Conservation (phyloP, 2,797 vertebrate genomes). For the Chaenodraco wilsoni region DNA sequence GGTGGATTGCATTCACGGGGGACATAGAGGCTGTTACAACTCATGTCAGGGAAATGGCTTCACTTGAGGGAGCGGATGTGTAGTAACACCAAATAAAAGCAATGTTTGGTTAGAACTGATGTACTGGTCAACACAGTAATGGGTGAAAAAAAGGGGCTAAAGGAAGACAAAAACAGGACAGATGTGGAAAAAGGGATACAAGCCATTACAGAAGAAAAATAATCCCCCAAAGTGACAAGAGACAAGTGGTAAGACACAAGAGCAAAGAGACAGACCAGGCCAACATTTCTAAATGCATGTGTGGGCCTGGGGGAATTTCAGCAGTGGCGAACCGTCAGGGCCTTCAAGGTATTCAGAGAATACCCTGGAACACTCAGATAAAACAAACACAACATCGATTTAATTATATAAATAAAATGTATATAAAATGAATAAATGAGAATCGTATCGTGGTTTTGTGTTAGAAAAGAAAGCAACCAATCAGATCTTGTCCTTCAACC, state of each 20-base stretch:
- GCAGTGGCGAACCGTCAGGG: too few relatives aligned
- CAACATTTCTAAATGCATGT: slow-evolving; percentile 16
- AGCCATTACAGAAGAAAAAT: slow-evolving; percentile 19
- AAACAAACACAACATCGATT: too few relatives aligned
- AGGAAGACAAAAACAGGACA: slow-evolving; percentile 27
- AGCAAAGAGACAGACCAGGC: slow-evolving; percentile 16
- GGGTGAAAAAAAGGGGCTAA: slow-evolving; percentile 24
- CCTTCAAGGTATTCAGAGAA: too few relatives aligned
- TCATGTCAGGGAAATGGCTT: slow-evolving; percentile 41
- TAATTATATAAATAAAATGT: too few relatives aligned
- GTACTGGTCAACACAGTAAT: slow-evolving; percentile 9
- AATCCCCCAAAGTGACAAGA: neutral
- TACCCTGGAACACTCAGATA: too few relatives aligned
- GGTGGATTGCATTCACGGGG: slow-evolving; percentile 6
- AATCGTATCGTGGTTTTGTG: too few relatives aligned
- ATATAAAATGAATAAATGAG: too few relatives aligned
- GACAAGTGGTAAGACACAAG: slow-evolving; percentile 9
- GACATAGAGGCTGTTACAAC: slow-evolving; percentile 37
- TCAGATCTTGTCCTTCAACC: too few relatives aligned
- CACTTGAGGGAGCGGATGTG: slow-evolving; percentile 37
- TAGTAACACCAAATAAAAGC: slow-evolving; percentile 27
- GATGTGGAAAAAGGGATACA: neutral
- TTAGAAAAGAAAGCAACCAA: too few relatives aligned
- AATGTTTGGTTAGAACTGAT: slow-evolving; percentile 33
- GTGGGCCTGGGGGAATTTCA: neutral